Base-by-base conservation (phyloP, 2,888 invertebrate species). In the Griposia aprilina region DNA sequence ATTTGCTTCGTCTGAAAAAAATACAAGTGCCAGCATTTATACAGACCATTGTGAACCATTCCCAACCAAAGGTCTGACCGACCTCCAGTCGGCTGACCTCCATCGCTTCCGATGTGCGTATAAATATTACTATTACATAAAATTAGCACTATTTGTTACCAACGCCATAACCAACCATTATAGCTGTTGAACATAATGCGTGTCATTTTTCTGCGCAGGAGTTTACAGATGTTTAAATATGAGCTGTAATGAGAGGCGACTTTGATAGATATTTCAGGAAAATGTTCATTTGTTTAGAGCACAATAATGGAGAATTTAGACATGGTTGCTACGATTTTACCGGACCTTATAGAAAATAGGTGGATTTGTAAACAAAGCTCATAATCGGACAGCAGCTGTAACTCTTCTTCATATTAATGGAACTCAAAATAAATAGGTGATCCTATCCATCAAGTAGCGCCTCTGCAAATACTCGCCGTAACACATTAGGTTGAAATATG, bases 121-220 rank as follows among this genome's bases (percentile, higher is more conserved):
- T 91, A 92, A 92, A 92, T 91, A 93, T 90, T 86, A 90, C 90
- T 87, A 93, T 93, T 91, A 91, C 86, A 90, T 84, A 85, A 90
- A 93, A 93, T 93, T 93, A 93, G 90, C 90, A 91, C 91, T 92
- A 93, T 93, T 93, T 92, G 93, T 92, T 91, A 92, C 91, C 65
- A 17, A 6, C 66, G 77, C 78, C 76, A 80, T 57, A 80, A 80
- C 85, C 78, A 7, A 80, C 74, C 76, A 87, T 89, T 87, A 89
- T 67, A 67, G 65, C 67, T 78, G 76, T 83, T 86, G 63, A 74
- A 73, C 74, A 77, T 89, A 89, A 89, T 83, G 86, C 81, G 20
- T 82, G 82, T 80, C 86, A 89, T 89, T 87, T 86, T 88, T 88
- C 88, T 82, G 77, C 82, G 79, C 76, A 62, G 15, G 70, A 79